Base-by-base conservation (phyloP, 2,888 invertebrate genomes). In the Metacarcinus magister region DNA sequence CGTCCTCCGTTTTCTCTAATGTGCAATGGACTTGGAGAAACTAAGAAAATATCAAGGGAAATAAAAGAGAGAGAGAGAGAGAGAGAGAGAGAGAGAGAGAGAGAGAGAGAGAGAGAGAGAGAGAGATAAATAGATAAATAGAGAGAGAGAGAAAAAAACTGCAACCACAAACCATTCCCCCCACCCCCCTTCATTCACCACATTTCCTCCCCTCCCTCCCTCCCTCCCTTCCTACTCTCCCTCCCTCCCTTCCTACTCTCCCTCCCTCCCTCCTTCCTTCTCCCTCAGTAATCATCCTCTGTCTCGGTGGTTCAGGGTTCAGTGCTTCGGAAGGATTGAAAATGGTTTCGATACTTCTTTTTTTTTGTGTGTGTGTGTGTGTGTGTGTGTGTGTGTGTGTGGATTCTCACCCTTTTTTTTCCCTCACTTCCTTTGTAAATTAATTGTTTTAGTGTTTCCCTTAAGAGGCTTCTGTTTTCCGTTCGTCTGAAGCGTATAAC, bases 1-100 rank as follows among this genome's bases (percentile, higher is more conserved):
- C 90, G 7, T 32, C 90, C 90, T 46, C 46, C 90, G 46, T 91
- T 91, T 67, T 43, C 90, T 43, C 32, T 90, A 16, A 90, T 43
- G 43, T 39, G 32, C 32, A 43, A 43, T 39, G 90, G 19, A 90
- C 19, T 13, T 32, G 43, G 90, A 43, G 43, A 16, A 43, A 23
- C 19, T 23, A 43, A 13, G 43, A 39, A 43, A 43, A 90, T 23
- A 19, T 32, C 19, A 39, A 23, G 90, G 43, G 32, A 7, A 39
- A 89, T 16, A 39, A 39, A 32, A 89, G 89, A 39, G 39, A 89
- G n/a, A 39, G 39, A 89, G n/a, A 89, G 39, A 89, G 39, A 89
- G 16, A 89, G 89, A 89, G 32, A 89, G 28, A 89, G 89, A 39
- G 39, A 89, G 89, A 43, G 43, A 90, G 43, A 43, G 43, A 39